Base-by-base conservation (phyloP, 92 coral and sea anemone genomes). In the Desmophyllum pertusum region DNA sequence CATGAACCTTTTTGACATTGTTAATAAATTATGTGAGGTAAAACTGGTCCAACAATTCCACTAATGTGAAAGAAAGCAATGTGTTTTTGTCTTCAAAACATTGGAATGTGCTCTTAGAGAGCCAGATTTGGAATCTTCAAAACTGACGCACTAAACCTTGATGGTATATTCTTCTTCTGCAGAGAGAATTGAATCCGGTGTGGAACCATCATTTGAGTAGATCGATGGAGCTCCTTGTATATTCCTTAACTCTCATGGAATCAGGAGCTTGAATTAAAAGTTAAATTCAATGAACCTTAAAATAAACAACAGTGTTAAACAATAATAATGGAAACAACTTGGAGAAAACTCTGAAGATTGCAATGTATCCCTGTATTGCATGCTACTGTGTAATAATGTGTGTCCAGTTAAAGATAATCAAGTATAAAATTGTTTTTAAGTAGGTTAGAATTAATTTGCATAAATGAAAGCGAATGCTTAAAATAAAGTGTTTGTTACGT, bases 21-120 rank as follows among this genome's bases (percentile, higher is more conserved):
- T 38, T 53, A 18, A 57, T 11, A 78, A 43, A 9, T 37, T 35
- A 50, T 55, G 57, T 72, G 72, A 73, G 48, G 45, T 73, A 73
- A 82, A 82, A 82, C 86, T 82, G 86, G 86, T 71, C 86, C 86
- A 82, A 73, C 72, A 71, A 71, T 46, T 52, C 42, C 35, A 51
- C 80, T 76, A 7, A 10, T 51, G 51, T 21, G 51, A 41, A 73
- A 19, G 21, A 73, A 67, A 46, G 33, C 75, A 77, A 81, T 75
- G 92, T 91, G 94, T 91, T 91, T 91, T 91, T 91, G 94, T 91
- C 92, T 91, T 91, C 89, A 80, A 48, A 79, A 76, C 77, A 85
- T 62, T 48, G 14, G 39, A 50, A 18, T 37, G 85, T 79, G 41
- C 72, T 23, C 50, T 80, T 18, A 71, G 3, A 8, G 27, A 41